These are phyloP conservation scores for Brachyalestes nurse DNA, from an alignment of 2,797 vertebrate genomes.

Conservation along the genomic window DNA sequence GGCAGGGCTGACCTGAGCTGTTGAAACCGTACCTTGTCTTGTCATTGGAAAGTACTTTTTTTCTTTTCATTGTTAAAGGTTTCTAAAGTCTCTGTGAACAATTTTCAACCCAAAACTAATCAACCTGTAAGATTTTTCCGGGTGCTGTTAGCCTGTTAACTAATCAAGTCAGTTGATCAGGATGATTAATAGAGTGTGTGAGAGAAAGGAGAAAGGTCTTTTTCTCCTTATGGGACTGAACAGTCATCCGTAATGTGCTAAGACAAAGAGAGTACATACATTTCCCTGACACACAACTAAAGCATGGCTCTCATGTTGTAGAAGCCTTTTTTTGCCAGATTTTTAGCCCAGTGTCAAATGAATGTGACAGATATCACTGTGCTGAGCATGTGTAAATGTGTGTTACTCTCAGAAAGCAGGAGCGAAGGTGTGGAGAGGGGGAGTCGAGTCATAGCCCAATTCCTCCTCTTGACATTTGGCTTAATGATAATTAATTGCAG, in stretches of 20 bases:
- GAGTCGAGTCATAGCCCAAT: conserved; percentile 44
- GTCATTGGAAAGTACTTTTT: background rate
- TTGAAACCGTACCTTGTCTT: background rate
- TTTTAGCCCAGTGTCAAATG: background rate
- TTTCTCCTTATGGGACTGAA: conserved; percentile 17
- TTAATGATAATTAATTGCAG: conserved; percentile 64
- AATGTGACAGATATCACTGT: background rate
- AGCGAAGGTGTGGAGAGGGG: conserved; percentile 9
- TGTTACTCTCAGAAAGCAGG: conserved; percentile 9
- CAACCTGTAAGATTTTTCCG: background rate
- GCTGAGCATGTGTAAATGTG: background rate
- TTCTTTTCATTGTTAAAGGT: background rate
- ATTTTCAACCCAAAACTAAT: background rate
- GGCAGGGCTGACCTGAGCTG: background rate
- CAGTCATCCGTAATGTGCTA: conserved; percentile 25
- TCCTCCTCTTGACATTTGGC: conserved; percentile 56
- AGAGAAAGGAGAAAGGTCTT: conserved; percentile 30
- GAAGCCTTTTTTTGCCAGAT: conserved; percentile 22
- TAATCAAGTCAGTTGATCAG: conserved; percentile 24
- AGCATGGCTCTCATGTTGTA: conserved; percentile 50
- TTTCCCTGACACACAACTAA: conserved; percentile 38
- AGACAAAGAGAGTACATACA: conserved; percentile 45
- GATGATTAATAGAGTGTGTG: conserved; percentile 42
- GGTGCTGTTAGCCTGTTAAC: conserved; percentile 12
- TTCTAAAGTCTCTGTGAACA: background rate